A percentile compares a stretch with the other conserved stretches of the same genome.
These are phyloP conservation scores for Theristus sp. DNA, from an alignment of 2,888 invertebrate genomes.

Conservation along the genomic window DNA sequence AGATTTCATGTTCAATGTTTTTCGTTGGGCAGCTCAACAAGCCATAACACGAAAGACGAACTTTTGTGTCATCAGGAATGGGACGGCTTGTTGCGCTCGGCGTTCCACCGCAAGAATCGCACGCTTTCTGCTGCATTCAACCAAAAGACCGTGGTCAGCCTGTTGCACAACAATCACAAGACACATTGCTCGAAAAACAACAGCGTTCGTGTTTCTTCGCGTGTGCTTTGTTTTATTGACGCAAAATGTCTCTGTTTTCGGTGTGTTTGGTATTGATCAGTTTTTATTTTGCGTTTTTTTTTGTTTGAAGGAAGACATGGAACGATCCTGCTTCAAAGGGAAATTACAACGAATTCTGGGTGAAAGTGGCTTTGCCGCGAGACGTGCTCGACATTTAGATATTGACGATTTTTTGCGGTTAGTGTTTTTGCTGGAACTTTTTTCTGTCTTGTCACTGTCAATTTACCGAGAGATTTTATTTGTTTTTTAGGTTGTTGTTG, in stretches of 20 bases:
- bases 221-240: background rate
- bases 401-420: slow-evolving; percentile 72
- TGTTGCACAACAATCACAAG: slow-evolving; percentile 74
- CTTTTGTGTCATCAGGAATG: slow-evolving; percentile 51
- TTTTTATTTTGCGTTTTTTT: too few species aligned
- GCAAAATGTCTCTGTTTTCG: background rate
- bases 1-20: background rate
- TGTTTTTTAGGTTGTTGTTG: slow-evolving; percentile 47
- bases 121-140: slow-evolving; percentile 67
- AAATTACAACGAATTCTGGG: slow-evolving; percentile 55
- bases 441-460: too few species aligned
- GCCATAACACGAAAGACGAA: background rate
- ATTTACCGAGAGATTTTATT: slow-evolving; percentile 4
- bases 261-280: background rate
- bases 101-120: slow-evolving; percentile 89
- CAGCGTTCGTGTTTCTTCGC: slow-evolving; percentile 38
- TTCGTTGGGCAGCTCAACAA: background rate
- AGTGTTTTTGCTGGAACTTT: too few species aligned
- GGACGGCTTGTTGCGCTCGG: slow-evolving; percentile 89
- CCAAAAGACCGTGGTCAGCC: slow-evolving; percentile 44
- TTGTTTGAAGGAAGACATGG: too few species aligned
- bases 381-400: slow-evolving; percentile 78
- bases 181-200: slow-evolving; percentile 69
- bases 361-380: slow-evolving; percentile 47
- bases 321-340: slow-evolving; percentile 64